phyloP scores from a whole-genome alignment of 2,113 vertebrate genomes.

The Dipodomys merriami region DNA sequence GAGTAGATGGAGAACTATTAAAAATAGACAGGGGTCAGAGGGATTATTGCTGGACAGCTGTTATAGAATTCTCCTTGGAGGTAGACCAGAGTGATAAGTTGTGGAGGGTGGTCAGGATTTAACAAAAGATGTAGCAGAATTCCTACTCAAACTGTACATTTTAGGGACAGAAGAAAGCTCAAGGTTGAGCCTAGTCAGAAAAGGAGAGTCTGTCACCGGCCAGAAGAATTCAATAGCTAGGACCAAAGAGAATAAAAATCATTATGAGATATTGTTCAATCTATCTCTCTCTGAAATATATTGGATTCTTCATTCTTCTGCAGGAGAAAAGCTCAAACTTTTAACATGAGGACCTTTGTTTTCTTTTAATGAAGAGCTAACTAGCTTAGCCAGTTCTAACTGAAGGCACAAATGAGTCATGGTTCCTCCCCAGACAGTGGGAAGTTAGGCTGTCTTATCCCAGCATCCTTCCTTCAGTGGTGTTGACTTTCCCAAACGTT shows the following conservation, averaged over 20 bases:
- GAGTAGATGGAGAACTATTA: background rate
- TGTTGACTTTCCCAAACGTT: conserved; percentile 73
- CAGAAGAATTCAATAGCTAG: conserved; percentile 80
- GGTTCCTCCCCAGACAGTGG: background rate
- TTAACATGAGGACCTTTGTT: conserved; percentile 48
- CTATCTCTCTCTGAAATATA: background rate
- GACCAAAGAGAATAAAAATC: conserved; percentile 7
- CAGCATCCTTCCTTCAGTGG: conserved; percentile 37
- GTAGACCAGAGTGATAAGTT: background rate
- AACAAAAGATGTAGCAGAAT: background rate
- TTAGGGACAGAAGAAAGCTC: background rate
- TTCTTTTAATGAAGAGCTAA: conserved; percentile 64
- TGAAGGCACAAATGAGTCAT: conserved; percentile 55
- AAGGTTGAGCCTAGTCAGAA: background rate
- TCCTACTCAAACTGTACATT: background rate
- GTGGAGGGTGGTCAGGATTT: background rate
- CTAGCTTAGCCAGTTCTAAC: conserved; percentile 50
- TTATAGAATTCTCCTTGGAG: background rate
- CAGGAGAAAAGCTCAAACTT: conserved; percentile 12
- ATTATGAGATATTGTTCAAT: background rate
- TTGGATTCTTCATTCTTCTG: conserved; percentile 2
- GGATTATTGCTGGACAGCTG: background rate
- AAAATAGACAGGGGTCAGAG: background rate
- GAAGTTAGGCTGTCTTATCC: background rate
- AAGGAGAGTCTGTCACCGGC: conserved; percentile 45